Conservation (phyloP, 2,797 vertebrate genomes). For the Spizella passerina region DNA sequence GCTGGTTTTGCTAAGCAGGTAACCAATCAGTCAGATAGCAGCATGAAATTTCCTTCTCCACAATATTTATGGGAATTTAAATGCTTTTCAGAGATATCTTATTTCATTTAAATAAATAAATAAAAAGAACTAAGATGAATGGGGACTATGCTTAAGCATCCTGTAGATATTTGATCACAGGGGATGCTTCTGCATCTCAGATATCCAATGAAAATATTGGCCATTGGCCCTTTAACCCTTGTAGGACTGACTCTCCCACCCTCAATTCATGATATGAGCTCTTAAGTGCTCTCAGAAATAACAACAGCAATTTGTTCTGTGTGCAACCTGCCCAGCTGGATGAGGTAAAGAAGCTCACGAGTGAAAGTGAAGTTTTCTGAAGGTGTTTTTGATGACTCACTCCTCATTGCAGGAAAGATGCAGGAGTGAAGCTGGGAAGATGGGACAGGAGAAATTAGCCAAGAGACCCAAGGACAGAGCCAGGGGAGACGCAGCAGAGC, state of each 20-base stretch:
- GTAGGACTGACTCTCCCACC: neutral
- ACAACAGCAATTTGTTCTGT: neutral
- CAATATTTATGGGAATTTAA: neutral
- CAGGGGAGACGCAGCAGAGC: neutral
- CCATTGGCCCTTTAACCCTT: neutral
- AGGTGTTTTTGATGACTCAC: slow-evolving; percentile 33
- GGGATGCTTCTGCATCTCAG: neutral
- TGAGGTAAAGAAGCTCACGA: neutral
- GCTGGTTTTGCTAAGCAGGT: neutral
- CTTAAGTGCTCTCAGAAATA: neutral
- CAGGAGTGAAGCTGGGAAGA: neutral
- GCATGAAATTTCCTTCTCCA: neutral
- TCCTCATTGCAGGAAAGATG: neutral
- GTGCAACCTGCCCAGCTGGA: neutral
- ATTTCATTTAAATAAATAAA: neutral
- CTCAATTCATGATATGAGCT: neutral
- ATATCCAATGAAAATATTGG: neutral
- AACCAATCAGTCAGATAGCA: neutral
- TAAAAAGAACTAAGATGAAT: neutral
- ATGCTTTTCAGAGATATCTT: slow-evolving; percentile 8
- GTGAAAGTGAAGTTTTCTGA: neutral
- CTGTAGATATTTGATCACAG: neutral
- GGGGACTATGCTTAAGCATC: neutral
- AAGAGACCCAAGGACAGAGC: neutral
- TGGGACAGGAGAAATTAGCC: neutral